Evolutionary conservation across 2,888 invertebrate species (phyloP), one percentile per base, ranked within the genome.

Genomic region (Thecophora atra): DNA sequence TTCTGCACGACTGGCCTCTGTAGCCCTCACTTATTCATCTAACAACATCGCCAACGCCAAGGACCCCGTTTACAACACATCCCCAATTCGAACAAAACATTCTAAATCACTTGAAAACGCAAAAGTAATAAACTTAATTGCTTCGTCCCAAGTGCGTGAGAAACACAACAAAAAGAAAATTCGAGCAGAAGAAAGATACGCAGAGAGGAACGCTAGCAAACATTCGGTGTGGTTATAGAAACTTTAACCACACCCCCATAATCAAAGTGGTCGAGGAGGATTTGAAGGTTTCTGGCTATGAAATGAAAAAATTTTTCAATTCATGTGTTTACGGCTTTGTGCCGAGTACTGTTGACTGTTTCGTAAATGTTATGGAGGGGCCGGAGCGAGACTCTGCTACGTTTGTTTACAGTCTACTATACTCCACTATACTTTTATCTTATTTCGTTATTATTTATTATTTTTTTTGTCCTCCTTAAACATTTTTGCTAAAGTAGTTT

Each of bases 51-150:
- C 11, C 58, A 58, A 5, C 24, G 28, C 58, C 15, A 2, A 1
- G 5, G 58, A 69, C 30, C 62, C 67, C 58, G 11, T 3, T 11
- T 13, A 24, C 28, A 15, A 2, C 58, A 15, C 58, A 28, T 24
- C 26, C 24, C 21, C 24, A 58, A 21, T 6, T 42, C n/a, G 17
- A 37, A n/a, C 19, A 21, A 69, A 67, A 69, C 72, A 72, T 56
- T 72, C 72, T 74, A 77, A 78, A 78, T 76, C 81, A 82, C 81
- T 81, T 82, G 81, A 82, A 81, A 82, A 82, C 80, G 81, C 79
- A 81, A 82, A 81, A 82, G 81, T 81, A 81, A 81, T 81, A 81
- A 82, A 81, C 82, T 81, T 82, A 81, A 82, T 81, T 81, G 81
- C 81, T 81, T 81, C 79, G 79, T 78, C 82, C 80, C 37, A 60